Evolutionary conservation across 2,797 vertebrate genomes (phyloP).

Genomic region (Paratrypauchen microcephalus): DNA sequence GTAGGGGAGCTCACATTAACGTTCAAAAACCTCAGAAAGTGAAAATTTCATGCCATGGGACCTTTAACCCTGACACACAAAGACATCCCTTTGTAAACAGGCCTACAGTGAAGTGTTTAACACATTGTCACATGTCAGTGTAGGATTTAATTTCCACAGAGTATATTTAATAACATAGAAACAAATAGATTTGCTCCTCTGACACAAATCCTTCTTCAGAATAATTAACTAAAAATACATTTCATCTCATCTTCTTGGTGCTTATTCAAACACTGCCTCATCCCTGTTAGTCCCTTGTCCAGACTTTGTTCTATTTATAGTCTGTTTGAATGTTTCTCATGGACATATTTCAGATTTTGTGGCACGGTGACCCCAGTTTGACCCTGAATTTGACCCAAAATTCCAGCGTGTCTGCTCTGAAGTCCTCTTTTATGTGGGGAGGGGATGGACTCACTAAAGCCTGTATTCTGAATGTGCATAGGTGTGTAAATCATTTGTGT

Average conservation of each 20-base stretch:
- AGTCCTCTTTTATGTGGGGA: constrained; percentile 31
- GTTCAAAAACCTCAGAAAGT: too few species aligned
- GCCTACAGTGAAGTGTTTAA: too few species aligned
- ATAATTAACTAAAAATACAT: neutral
- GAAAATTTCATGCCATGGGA: too few species aligned
- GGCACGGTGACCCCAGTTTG: constrained; percentile 6
- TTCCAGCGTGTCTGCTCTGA: constrained; percentile 29
- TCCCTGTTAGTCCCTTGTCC: neutral
- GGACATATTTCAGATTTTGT: constrained; percentile 19
- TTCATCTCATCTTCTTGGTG: neutral
- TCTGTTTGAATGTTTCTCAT: constrained; percentile 12
- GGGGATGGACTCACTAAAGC: neutral
- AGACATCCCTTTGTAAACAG: too few species aligned
- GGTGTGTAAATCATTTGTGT: neutral
- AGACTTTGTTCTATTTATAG: neutral
- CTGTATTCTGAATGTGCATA: neutral
- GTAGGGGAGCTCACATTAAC: too few species aligned
- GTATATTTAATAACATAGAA: too few species aligned
- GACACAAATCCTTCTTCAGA: too few species aligned
- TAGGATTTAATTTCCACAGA: too few species aligned
- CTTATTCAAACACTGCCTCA: neutral
- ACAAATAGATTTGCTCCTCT: too few species aligned
- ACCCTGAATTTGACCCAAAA: constrained; percentile 33
- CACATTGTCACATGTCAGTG: too few species aligned
- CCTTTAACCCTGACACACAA: too few species aligned